A percentile compares a stretch with the other conserved stretches of the same genome.
These are phyloP conservation scores for Rhabdomys dilectus DNA, from an alignment of 2,113 vertebrate species.

Conservation along the genomic window DNA sequence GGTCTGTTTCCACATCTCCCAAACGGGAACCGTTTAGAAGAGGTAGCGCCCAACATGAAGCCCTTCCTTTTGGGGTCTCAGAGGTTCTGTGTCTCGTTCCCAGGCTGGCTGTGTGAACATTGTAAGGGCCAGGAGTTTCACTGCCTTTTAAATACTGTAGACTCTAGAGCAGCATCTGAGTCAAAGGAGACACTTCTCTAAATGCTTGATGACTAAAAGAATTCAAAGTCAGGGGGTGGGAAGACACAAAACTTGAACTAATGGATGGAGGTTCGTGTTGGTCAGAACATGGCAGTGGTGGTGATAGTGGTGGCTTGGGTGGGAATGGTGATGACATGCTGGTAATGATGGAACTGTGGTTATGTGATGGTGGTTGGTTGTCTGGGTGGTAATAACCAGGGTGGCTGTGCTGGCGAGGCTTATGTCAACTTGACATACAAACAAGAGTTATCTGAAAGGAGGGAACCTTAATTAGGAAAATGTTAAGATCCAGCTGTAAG, in stretches of 20 bases:
- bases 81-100: neutral
- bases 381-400: neutral
- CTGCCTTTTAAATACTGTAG: neutral
- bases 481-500: neutral
- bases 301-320: neutral
- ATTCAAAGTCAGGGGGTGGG: neutral
- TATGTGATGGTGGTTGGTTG: neutral
- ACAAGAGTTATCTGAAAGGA: neutral
- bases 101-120: neutral
- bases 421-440: neutral
- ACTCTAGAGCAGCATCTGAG: neutral
- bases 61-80: neutral
- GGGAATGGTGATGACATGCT: neutral
- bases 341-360: neutral
- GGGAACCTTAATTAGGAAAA: no score
- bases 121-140: neutral
- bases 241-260: neutral
- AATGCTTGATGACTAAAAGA: slow-evolving; percentile 2
- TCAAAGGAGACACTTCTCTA: neutral
- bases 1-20: neutral
- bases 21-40: neutral
- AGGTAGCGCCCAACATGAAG: neutral
- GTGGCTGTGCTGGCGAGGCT: no score
- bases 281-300: neutral
- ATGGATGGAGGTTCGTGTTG: neutral